A percentile compares a stretch with the other conserved stretches of the same genome.
phyloP scores from a whole-genome alignment of 2,888 invertebrate species.

The Xestobium rufovillosum region DNA sequence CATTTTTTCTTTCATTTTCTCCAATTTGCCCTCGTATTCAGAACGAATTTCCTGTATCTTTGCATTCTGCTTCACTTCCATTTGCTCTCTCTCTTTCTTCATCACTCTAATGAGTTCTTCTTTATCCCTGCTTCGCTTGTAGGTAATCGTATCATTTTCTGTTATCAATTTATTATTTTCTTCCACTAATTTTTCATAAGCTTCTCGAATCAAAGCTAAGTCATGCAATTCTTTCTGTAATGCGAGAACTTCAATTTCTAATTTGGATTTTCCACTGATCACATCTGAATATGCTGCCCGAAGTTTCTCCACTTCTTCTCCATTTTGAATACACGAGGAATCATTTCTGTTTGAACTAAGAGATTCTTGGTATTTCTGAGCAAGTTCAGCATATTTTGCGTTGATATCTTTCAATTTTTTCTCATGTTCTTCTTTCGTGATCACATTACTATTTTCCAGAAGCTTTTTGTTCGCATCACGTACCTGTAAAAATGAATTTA shows the following conservation, averaged over 20 bases:
- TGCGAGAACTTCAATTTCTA: conserved; percentile 34
- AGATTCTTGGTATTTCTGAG: conserved; percentile 17
- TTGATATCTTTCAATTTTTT: conserved; percentile 13
- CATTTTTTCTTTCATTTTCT: conserved; percentile 75
- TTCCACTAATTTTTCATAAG: conserved; percentile 39
- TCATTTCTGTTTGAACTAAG: conserved; percentile 17
- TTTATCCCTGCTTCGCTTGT: conserved; percentile 36
- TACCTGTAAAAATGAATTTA: no score
- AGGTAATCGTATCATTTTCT: conserved; percentile 39
- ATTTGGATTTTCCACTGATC: conserved; percentile 33
- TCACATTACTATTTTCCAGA: no score
- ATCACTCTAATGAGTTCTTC: conserved; percentile 37
- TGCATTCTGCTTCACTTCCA: conserved; percentile 35
- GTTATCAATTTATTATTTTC: conserved; percentile 37
- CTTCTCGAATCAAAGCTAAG: conserved; percentile 34
- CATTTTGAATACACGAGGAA: conserved; percentile 13
- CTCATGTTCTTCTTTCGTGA: no score
- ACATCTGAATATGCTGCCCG: conserved; percentile 34
- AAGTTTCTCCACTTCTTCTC: conserved; percentile 28
- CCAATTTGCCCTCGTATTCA: conserved; percentile 68
- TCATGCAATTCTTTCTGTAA: conserved; percentile 30
- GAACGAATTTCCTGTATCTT: conserved; percentile 50
- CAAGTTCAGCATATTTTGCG: conserved; percentile 6
- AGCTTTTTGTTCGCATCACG: not conserved
- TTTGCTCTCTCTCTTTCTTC: conserved; percentile 34